These are phyloP conservation scores for Plotosus lineatus DNA, from an alignment of 2,113 vertebrate species.

Conservation along the genomic window DNA sequence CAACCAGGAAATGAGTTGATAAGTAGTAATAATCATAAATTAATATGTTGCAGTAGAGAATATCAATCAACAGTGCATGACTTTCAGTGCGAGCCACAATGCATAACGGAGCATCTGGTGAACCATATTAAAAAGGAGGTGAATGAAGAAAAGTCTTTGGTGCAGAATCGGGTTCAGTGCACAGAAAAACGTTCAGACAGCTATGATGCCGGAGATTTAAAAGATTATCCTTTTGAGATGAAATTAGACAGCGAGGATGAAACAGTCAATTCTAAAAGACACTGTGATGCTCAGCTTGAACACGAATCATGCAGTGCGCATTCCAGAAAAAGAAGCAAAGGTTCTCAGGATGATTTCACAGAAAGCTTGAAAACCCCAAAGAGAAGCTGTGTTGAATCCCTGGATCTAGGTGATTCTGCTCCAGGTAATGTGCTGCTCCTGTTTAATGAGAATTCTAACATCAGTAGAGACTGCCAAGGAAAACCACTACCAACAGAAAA, in stretches of 20 bases:
- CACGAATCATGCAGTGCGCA: constrained; percentile 57
- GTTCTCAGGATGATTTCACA: constrained; percentile 55
- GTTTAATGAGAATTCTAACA: not conserved
- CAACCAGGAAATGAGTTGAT: not conserved
- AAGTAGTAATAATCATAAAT: not conserved
- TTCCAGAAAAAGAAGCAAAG: constrained; percentile 70
- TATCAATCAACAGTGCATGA: constrained; percentile 2
- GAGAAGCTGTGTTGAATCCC: constrained; percentile 37
- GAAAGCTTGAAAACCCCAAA: constrained; percentile 67
- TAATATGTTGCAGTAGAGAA: not conserved
- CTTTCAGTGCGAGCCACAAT: not conserved
- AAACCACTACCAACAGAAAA: constrained; percentile 17
- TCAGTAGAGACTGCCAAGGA: constrained; percentile 5
- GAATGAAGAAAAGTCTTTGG: constrained; percentile 5
- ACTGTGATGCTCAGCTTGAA: constrained; percentile 25
- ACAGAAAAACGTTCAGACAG: not conserved
- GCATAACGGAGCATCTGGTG: not conserved
- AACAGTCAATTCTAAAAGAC: constrained; percentile 6
- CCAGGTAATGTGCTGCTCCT: not conserved
- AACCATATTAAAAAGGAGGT: not conserved
- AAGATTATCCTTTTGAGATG: not conserved
- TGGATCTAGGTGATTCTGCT: not conserved
- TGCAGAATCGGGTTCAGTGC: not conserved
- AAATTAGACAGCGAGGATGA: not conserved
- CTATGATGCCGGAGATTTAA: not conserved